Percentiles rank a stretch among this genome's conserved stretches.
Conservation (phyloP, 1,140 invertebrate genomes). For the Pachyrhynchus sulphureomaculatus region DNA sequence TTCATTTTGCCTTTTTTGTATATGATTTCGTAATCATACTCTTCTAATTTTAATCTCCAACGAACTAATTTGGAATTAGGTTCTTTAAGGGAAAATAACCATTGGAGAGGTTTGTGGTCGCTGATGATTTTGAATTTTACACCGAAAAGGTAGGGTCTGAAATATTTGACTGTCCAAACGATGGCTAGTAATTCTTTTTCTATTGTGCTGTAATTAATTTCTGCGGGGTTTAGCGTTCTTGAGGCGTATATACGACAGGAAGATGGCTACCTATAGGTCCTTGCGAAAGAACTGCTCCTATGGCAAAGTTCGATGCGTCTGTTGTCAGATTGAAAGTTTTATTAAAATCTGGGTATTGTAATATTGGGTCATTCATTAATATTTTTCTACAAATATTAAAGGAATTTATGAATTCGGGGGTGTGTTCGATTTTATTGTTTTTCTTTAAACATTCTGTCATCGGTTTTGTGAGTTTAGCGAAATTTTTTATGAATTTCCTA, state of each 20-base stretch:
- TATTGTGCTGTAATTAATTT: constrained; percentile 8
- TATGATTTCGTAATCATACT: neutral
- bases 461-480: constrained; percentile 41
- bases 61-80: too few species aligned
- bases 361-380: constrained; percentile 23
- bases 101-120: constrained; percentile 3
- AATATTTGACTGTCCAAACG: constrained; percentile 17
- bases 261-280: neutral
- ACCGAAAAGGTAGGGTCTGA: constrained; percentile 34
- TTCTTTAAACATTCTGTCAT: constrained; percentile 40
- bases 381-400: constrained; percentile 30
- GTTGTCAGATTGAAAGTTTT: constrained; percentile 11
- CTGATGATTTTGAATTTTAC: constrained; percentile 36
- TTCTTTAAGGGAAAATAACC: neutral
- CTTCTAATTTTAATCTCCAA: too few species aligned
- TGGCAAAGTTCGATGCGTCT: constrained; percentile 6
- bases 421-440: constrained; percentile 27
- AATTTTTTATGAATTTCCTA: too few species aligned
- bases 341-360: neutral
- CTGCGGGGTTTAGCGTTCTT: constrained; percentile 2
- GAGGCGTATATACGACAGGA: constrained; percentile 11
- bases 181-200: constrained; percentile 34
- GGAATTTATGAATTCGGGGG: constrained; percentile 9
- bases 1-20: constrained; percentile 4
- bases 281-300: constrained; percentile 15